Evolutionary conservation across 2,888 invertebrate species (phyloP).

Genomic region (Erannis defoliaria): DNA sequence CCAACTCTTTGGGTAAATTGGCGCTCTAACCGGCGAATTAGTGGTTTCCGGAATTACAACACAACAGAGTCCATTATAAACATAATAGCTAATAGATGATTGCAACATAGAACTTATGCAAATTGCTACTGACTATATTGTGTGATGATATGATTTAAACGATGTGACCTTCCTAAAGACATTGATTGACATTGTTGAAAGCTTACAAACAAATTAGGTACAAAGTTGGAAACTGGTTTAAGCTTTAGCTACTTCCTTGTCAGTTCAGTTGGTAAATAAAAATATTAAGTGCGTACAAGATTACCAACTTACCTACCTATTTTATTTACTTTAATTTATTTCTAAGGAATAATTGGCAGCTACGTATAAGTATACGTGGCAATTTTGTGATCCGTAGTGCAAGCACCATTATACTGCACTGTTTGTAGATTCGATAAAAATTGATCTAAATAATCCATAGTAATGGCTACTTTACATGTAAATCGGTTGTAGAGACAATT

Average conservation of each 20-base stretch:
- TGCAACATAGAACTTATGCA: neutral
- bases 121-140: constrained; percentile 15
- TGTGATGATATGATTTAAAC: constrained; percentile 1
- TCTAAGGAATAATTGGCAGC: too few species aligned
- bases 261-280: neutral
- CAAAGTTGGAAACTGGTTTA: constrained; percentile 1
- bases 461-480: too few species aligned
- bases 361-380: too few species aligned
- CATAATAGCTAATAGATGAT: neutral
- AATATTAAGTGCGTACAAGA: neutral
- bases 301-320: neutral
- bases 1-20: neutral
- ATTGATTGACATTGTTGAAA: neutral
- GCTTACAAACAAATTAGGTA: neutral
- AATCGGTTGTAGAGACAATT: too few species aligned
- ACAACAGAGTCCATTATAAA: neutral
- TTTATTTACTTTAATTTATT: too few species aligned
- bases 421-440: too few species aligned
- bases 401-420: too few species aligned
- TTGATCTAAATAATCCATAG: too few species aligned
- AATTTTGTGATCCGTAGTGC: too few species aligned
- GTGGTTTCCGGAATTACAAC: neutral
- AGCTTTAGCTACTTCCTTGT: constrained; percentile 2
- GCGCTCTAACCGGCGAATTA: neutral
- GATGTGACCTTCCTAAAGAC: constrained; percentile 2